Base-by-base conservation (phyloP, 2,113 vertebrate genomes). In the Aspidoscelis tigris region DNA sequence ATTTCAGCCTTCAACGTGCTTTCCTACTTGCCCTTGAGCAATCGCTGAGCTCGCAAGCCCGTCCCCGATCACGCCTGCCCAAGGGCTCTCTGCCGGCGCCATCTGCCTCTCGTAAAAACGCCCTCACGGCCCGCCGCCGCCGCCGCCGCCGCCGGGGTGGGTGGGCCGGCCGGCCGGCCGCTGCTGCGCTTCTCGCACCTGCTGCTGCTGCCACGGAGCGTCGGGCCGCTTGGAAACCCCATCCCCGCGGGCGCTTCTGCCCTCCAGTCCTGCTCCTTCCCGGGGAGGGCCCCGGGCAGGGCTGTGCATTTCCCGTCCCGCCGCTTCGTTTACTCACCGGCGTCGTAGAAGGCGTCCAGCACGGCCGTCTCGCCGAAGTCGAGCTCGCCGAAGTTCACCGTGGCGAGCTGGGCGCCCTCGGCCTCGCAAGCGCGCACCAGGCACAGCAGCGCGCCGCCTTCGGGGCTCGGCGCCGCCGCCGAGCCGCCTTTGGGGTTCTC, bases 311-410 rank as follows among this genome's bases (percentile, higher is more conserved):
- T 55, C 72, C 21, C 0, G 4, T 0, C 9, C 0, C 3, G 10
- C 2, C 7, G n/a, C 50, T 41, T 5, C 86, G 6, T 5, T 50
- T 0, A 78, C 95, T 95, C 90, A 98, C 98, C 98, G 89, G 98
- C 98, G 18, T 98, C 95, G 92, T 98, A 99, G 96, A 99, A 99
- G 74, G 97, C 94, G 91, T 99, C 98, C 87, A 99, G 96, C 89
- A 97, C 97, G 0, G 96, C 94, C 0, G 97, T 97, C 88, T 98
- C 97, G 12, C 98, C 97, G 72, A 98, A 98, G 95, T 99, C 98
- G 76, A 99, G 93, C 71, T 97, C 92, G 1, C 97, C 97, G 80
- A 99, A 98, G 76, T 96, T 96, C 68, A 99, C 94, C 0, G 95
- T 97, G 91, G 92, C 93, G n/a, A 99, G 96, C 89, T 96, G 96